Base-by-base conservation (phyloP, 2,888 invertebrate genomes). In the Pseudolycoriella hygida region DNA sequence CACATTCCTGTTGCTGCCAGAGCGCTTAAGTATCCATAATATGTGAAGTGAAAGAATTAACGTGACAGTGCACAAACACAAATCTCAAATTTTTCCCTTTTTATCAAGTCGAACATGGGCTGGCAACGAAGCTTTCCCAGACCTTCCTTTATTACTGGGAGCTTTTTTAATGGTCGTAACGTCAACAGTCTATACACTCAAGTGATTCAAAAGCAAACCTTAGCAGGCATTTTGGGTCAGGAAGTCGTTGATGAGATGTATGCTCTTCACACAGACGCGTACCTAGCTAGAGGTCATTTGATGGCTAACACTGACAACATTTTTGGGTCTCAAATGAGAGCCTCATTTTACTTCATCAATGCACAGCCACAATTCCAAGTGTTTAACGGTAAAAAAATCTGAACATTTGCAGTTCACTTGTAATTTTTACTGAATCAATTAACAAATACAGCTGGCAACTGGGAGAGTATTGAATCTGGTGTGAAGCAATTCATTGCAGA, bases 341-440 rank as follows among this genome's bases (percentile, higher is more conserved):
- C 68, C 4, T 70, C 70, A 3, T 73, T 69, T 54, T 70, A 67
- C 52, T 73, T 68, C 52, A 57, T 71, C 8, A 74, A 74, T 53
- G 66, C 58, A 0, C 69, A 69, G 1, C 73, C 74, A 0, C 73
- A 74, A 50, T 74, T 72, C 72, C 67, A 69, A 52, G 62, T 60
- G 3, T 72, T 76, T 53, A 77, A 78, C 53, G 69, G 60, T 1
- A 25, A 25, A 25, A 25, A 25, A 4, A 25, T 25, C n/a, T n/a
- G n/a, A n/a, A n/a, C n/a, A n/a, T n/a, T n/a, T n/a, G n/a, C n/a
- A n/a, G n/a, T n/a, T n/a, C n/a, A n/a, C n/a, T n/a, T n/a, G n/a
- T n/a, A n/a, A n/a, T n/a, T n/a, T n/a, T n/a, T n/a, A n/a, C n/a
- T n/a, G n/a, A n/a, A n/a, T n/a, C n/a, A n/a, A n/a, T n/a, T n/a